Evolutionary conservation across 2,797 vertebrate species (phyloP).

Genomic region (Rallus crepitans): DNA sequence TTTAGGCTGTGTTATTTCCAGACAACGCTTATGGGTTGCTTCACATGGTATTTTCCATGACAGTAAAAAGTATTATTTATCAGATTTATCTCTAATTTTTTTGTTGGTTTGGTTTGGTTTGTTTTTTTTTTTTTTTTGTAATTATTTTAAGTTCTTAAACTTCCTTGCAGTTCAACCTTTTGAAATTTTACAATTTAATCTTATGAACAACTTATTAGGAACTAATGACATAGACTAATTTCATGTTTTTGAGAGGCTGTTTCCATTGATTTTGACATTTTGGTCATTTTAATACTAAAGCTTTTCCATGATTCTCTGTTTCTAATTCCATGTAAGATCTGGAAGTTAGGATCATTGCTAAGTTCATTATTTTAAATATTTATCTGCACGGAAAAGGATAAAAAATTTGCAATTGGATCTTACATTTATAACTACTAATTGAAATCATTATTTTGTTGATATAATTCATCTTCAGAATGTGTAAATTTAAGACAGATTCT

Average conservation of each 20-base stretch:
- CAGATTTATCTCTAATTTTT: neutral
- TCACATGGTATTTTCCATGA: neutral
- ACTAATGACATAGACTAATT: neutral
- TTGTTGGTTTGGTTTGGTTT: too few relatives aligned
- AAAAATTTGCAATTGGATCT: neutral
- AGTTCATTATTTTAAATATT: neutral
- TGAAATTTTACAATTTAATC: neutral
- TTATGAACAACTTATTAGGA: neutral
- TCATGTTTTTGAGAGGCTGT: neutral
- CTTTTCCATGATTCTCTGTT: neutral
- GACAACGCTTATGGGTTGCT: neutral
- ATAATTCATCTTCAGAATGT: neutral
- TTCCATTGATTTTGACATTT: neutral
- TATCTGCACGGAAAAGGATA: neutral
- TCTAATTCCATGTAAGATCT: neutral
- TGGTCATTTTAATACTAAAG: neutral
- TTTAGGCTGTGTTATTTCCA: neutral
- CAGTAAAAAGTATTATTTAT: neutral
- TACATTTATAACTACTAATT: neutral
- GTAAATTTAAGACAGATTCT: neutral
- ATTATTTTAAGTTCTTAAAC: neutral
- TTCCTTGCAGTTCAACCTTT: neutral
- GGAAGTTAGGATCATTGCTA: neutral
- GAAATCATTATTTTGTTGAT: neutral
- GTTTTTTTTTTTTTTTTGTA: neutral